These are phyloP conservation scores for Heterotilapia buettikoferi DNA, from an alignment of 2,113 vertebrate genomes.

Conservation along the genomic window DNA sequence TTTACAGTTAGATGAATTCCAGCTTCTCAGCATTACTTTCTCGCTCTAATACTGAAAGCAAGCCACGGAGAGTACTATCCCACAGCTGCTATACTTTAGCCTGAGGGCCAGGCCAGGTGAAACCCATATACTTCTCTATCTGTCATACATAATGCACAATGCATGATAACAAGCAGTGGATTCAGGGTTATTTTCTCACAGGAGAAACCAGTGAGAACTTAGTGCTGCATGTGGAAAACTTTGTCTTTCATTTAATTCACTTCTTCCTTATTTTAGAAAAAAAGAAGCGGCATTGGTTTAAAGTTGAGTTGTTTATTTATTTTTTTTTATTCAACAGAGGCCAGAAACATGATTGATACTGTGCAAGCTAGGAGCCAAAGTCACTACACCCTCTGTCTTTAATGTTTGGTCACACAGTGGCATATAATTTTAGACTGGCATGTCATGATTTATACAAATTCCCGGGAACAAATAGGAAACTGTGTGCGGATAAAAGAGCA, in stretches of 20 bases:
- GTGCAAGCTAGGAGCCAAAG: not conserved
- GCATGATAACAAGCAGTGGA: not conserved
- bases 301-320: fast-evolving
- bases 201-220: not conserved
- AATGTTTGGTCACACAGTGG: not conserved
- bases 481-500: not conserved
- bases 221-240: not conserved
- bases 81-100: not conserved
- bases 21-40: not conserved
- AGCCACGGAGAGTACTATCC: not conserved
- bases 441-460: not conserved
- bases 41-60: not conserved
- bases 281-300: not conserved
- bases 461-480: not conserved
- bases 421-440: not conserved
- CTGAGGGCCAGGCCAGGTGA: not conserved
- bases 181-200: not conserved
- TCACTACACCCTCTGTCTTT: not conserved
- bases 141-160: not conserved
- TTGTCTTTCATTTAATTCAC: not conserved
- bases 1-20: conserved; percentile 9
- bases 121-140: not conserved
- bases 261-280: not conserved
- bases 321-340: not conserved
- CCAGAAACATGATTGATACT: not conserved